Conservation (phyloP, 2,797 vertebrate genomes). For the Pseudochromis fuscus region DNA sequence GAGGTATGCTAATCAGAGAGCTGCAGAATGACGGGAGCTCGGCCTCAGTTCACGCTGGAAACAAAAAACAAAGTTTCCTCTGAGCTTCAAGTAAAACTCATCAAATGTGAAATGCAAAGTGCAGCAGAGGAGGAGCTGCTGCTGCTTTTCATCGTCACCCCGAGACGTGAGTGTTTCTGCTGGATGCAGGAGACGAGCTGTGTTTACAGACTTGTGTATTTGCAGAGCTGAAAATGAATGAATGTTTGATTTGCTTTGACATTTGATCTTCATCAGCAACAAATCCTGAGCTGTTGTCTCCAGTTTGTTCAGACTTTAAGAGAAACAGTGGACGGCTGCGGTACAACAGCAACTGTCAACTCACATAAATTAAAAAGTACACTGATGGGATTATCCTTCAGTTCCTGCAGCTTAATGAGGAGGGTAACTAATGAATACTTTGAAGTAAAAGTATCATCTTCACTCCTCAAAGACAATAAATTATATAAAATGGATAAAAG, state of each 20-base stretch:
- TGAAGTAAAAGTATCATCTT: no score
- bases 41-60: conserved; percentile 13
- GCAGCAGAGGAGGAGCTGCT: not conserved
- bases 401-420: no score
- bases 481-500: no score
- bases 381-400: not conserved
- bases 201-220: not conserved
- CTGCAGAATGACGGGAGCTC: conserved; percentile 40
- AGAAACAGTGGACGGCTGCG: no score
- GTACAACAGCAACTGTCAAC: no score
- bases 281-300: not conserved
- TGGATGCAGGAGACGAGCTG: not conserved
- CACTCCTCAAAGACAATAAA: no score
- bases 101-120: not conserved
- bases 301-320: not conserved
- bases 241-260: no score
- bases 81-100: not conserved
- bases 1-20: conserved; percentile 60
- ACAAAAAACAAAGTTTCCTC: conserved; percentile 9
- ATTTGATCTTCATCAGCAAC: not conserved
- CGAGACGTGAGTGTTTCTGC: not conserved
- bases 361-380: not conserved
- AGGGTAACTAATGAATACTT: no score
- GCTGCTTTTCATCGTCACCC: conserved; percentile 1
- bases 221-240: not conserved